Percentiles rank a stretch among this genome's conserved stretches.
Evolutionary conservation across 2,797 vertebrate species (phyloP).

Genomic region (Esox masquinongy): DNA sequence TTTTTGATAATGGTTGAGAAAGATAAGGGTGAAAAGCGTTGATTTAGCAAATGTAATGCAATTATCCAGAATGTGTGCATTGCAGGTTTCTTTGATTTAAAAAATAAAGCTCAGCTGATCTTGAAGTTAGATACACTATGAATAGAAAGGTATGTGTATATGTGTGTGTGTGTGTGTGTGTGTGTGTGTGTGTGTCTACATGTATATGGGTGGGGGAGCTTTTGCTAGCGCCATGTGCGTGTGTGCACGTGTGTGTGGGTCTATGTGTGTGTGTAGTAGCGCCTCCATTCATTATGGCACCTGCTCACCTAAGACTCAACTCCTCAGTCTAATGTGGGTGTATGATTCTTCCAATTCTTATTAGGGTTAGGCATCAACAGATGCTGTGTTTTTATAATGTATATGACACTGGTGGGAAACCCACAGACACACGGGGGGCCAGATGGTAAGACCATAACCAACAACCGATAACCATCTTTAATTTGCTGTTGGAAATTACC

Average conservation of each 20-base stretch:
- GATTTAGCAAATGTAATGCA: conserved; percentile 61
- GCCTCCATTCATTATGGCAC: conserved; percentile 1
- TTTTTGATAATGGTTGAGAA: conserved; percentile 44
- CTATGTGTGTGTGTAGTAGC: conserved; percentile 5
- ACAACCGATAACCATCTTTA: conserved; percentile 55
- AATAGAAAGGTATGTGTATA: conserved; percentile 27
- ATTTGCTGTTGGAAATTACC: conserved; percentile 44
- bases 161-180: conserved; percentile 8
- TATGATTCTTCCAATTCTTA: conserved; percentile 41
- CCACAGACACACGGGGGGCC: conserved; percentile 42
- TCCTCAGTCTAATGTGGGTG: conserved; percentile 14
- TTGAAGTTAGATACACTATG: conserved; percentile 39
- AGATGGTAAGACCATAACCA: conserved; percentile 50
- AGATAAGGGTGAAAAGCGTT: conserved; percentile 57
- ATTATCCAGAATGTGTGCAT: conserved; percentile 60
- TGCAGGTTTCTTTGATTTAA: conserved; percentile 11
- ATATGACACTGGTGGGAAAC: conserved; percentile 45
- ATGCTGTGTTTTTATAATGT: conserved; percentile 57
- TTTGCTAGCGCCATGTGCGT: neutral
- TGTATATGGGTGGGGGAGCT: neutral
- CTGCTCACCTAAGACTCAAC: neutral
- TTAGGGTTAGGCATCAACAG: conserved; percentile 32
- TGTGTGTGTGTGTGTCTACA: neutral
- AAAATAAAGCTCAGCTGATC: conserved; percentile 54
- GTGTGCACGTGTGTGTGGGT: conserved; percentile 9